phyloP scores from a whole-genome alignment of 2,113 vertebrate genomes.

The Rhadina sibilatrix region DNA sequence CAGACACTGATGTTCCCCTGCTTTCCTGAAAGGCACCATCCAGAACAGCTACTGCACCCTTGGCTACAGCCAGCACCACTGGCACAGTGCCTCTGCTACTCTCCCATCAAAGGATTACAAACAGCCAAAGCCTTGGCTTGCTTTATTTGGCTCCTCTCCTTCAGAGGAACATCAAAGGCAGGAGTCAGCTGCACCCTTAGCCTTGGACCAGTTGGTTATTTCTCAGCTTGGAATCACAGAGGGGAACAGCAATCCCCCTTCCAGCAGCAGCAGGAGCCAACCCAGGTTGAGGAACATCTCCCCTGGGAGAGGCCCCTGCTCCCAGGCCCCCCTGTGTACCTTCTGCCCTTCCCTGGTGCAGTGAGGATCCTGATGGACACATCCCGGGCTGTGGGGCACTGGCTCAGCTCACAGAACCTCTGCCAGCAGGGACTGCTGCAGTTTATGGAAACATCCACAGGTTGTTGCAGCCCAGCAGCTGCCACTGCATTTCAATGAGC shows the following conservation, averaged over 20 bases:
- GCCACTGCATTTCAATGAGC: not conserved
- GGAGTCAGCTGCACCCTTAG: not conserved
- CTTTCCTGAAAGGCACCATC: fast-evolving
- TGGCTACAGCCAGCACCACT: not conserved
- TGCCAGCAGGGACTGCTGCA: not conserved
- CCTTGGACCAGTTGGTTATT: not conserved
- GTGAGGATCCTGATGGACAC: not conserved
- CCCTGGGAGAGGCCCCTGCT: not conserved
- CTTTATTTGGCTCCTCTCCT: not conserved
- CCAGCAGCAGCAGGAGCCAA: not conserved
- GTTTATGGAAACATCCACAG: not conserved
- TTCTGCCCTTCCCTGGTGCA: not conserved
- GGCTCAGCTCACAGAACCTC: not conserved
- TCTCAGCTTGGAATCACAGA: not conserved
- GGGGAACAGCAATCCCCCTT: not conserved
- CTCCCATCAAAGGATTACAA: not conserved
- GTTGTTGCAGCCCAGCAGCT: not conserved
- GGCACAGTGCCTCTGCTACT: not conserved
- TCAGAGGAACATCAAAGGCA: not conserved
- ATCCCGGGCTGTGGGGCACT: not conserved
- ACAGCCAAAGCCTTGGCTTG: not conserved
- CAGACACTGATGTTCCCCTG: not conserved
- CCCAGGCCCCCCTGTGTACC: not conserved
- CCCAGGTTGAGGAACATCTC: not conserved
- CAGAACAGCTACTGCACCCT: not conserved